Percentiles rank a stretch among this genome's conserved stretches.
These are phyloP conservation scores for Conus ventricosus DNA, from an alignment of 1,140 invertebrate genomes.

Conservation along the genomic window DNA sequence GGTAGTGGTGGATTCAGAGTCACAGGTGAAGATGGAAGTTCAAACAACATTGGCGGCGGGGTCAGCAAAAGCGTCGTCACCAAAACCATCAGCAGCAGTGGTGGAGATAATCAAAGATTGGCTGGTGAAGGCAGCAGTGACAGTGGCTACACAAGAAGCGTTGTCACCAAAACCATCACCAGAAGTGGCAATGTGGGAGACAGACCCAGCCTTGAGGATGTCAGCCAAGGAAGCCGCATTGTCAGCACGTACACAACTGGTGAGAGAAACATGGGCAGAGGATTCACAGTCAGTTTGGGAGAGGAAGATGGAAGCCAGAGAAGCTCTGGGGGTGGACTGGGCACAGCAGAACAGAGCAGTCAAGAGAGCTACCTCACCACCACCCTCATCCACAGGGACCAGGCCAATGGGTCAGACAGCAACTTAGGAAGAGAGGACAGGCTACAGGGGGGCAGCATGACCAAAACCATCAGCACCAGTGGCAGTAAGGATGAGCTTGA, in stretches of 20 bases:
- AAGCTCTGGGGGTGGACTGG: neutral
- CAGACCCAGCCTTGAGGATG: too few relatives aligned
- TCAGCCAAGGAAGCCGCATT: neutral
- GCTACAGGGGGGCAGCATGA: neutral
- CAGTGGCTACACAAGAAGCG: too few relatives aligned
- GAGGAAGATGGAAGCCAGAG: neutral
- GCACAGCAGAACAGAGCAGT: neutral
- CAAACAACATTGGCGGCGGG: neutral
- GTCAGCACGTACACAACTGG: neutral
- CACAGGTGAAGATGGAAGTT: neutral
- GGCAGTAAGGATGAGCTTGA: neutral
- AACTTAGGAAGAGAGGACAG: neutral
- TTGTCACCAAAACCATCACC: too few relatives aligned
- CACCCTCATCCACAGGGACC: too few relatives aligned
- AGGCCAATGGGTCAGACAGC: too few relatives aligned
- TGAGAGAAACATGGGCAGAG: neutral
- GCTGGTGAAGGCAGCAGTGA: too few relatives aligned
- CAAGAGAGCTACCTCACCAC: neutral
- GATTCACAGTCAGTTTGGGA: neutral
- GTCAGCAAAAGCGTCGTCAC: neutral
- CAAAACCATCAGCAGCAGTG: too few relatives aligned
- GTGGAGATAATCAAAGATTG: too few relatives aligned
- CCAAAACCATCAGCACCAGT: slow-evolving; percentile 5
- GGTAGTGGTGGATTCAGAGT: neutral
- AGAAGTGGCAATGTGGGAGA: too few relatives aligned